Evolutionary conservation across 1,140 invertebrate genomes (phyloP), one percentile per base, ranked within the genome.

Genomic region (Trigoniulus corallinus): DNA sequence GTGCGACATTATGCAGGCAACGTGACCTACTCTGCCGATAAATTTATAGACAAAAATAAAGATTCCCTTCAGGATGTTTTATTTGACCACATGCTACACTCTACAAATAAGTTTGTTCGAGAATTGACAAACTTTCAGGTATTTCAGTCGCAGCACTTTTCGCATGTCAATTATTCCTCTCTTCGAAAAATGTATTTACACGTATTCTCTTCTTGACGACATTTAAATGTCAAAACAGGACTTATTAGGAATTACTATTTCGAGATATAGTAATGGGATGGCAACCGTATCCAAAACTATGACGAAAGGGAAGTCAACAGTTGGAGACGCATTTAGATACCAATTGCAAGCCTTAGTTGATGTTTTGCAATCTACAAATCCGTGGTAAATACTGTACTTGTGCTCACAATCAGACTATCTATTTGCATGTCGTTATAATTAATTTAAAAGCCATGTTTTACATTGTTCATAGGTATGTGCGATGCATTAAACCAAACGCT

Each of bases 21-120:
- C 52, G 94, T 98, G 2, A 82, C 82, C 10, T 98, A 98, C 69
- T 77, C 77, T 23, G 82, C 88, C 3, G 77, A 84, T 52, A 93
- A 93, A 10, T 98, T 98, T 69, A 82, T 98, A 0, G 92, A 98
- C 62, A 98, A 98, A 68, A 98, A 98, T 65, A 72, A 88, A 10
- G 87, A 94, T 60, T 84, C 88, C 0, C 88, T 93, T 62, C 91
- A 95, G 64, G 89, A 95, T 61, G 86, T 91, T 0, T 83, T 96
- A 59, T 93, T 95, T 61, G 88, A 95, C 63, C 80, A 89, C 55
- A 81, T 96, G 73, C 83, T 81, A 15, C 72, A 82, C 27, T 92
- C 88, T 43, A 78, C 74, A 1, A 89, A 91, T 62, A 75, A 80
- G 21, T 93, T 93, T 65, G 82, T 95, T 0, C 76, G 84, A 58